These are phyloP conservation scores for Amphipyra tragopoginis DNA, from an alignment of 2,888 invertebrate species.

Conservation along the genomic window DNA sequence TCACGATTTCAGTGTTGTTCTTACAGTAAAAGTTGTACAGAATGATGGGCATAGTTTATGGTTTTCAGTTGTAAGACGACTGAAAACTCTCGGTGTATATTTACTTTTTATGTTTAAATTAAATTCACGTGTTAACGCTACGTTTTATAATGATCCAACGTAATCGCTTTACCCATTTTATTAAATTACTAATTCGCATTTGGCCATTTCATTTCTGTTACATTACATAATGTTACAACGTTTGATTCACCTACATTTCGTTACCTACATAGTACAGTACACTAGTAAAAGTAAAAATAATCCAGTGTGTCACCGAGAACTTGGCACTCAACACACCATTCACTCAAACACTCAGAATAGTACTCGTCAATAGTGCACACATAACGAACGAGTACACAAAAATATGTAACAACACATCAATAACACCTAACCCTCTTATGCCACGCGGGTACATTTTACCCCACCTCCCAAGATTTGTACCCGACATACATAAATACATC, in stretches of 20 bases:
- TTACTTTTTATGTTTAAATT: too few species aligned
- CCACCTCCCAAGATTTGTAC: conserved; percentile 60
- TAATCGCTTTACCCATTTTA: too few species aligned
- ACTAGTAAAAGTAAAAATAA: conserved; percentile 48
- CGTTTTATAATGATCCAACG: too few species aligned
- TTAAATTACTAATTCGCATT: too few species aligned
- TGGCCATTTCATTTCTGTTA: too few species aligned
- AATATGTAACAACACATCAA: conserved; percentile 59
- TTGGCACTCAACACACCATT: conserved; percentile 46
- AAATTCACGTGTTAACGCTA: too few species aligned
- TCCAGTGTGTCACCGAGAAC: conserved; percentile 40
- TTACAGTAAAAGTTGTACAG: too few species aligned
- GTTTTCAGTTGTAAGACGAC: too few species aligned
- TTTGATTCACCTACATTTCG: conserved; percentile 45
- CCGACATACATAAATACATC: conserved; percentile 55
- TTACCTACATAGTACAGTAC: conserved; percentile 31
- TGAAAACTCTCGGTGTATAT: too few species aligned
- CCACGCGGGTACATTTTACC: conserved; percentile 54
- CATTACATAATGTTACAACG: conserved; percentile 25
- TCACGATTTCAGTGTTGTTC: too few species aligned
- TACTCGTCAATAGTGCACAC: conserved; percentile 42
- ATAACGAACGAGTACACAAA: conserved; percentile 42
- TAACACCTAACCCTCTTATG: conserved; percentile 56
- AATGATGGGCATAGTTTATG: too few species aligned
- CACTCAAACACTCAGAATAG: conserved; percentile 48